phyloP scores from a whole-genome alignment of 2,888 invertebrate species.

The Tachina lurida region DNA sequence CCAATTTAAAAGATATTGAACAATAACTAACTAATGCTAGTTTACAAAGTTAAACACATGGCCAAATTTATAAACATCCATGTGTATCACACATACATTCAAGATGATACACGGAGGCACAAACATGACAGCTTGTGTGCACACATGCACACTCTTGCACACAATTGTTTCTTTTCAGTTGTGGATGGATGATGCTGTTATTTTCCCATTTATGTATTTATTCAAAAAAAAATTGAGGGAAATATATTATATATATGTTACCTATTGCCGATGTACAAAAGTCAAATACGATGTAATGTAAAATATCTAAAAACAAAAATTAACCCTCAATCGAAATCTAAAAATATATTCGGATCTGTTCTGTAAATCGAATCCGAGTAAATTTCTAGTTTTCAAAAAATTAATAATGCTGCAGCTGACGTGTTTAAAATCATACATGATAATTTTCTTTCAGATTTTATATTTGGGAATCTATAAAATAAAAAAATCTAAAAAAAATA shows the following conservation, averaged over 20 bases:
- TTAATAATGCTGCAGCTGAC: too few relatives aligned
- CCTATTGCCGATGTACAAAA: slow-evolving; percentile 49
- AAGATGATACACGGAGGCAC: slow-evolving; percentile 32
- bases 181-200: slow-evolving; percentile 38
- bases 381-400: too few relatives aligned
- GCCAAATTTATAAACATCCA: neutral
- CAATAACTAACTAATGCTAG: slow-evolving; percentile 63
- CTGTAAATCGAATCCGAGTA: too few relatives aligned
- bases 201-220: slow-evolving; percentile 60
- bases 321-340: slow-evolving; percentile 4
- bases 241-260: slow-evolving; percentile 63
- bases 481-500: too few relatives aligned
- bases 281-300: slow-evolving; percentile 21
- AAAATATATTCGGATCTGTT: too few relatives aligned
- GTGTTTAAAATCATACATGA: too few relatives aligned
- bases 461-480: too few relatives aligned
- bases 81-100: neutral
- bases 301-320: neutral
- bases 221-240: slow-evolving; percentile 10
- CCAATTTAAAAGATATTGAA: slow-evolving; percentile 70
- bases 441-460: too few relatives aligned
- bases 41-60: slow-evolving; percentile 21
- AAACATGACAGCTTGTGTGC: slow-evolving; percentile 54
- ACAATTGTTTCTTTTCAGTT: slow-evolving; percentile 20
- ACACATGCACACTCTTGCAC: neutral